Evolutionary conservation across 2,113 vertebrate species (phyloP).

Genomic region (Bufo bufo): DNA sequence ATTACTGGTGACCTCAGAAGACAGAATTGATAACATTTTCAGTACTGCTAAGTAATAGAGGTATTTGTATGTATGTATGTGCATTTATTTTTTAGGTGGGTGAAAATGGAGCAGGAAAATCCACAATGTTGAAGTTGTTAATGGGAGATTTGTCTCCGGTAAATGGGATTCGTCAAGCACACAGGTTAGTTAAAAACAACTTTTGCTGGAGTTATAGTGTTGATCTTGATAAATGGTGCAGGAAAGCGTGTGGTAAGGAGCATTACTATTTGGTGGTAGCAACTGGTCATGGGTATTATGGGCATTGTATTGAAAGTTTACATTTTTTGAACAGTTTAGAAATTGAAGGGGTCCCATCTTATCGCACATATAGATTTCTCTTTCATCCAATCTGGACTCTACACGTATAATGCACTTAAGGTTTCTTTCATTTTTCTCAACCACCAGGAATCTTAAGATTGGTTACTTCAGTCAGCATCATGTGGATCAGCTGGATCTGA

Average conservation of each 20-base stretch:
- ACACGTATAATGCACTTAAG: not conserved
- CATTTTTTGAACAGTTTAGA: too few relatives aligned
- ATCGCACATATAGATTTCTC: not conserved
- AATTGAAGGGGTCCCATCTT: too few relatives aligned
- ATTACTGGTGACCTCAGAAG: too few relatives aligned
- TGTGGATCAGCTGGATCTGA: slow-evolving; percentile 95
- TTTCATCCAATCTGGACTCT: not conserved
- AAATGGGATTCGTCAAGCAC: slow-evolving; percentile 85
- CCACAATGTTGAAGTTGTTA: slow-evolving; percentile 92
- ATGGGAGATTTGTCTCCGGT: slow-evolving; percentile 91
- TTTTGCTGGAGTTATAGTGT: not conserved
- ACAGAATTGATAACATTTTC: too few relatives aligned
- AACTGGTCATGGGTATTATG: too few relatives aligned
- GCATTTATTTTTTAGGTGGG: slow-evolving; percentile 80
- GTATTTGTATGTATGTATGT: not conserved
- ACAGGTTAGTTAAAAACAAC: slow-evolving; percentile 76
- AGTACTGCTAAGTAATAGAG: not conserved
- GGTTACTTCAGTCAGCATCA: slow-evolving; percentile 99
- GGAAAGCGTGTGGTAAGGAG: not conserved
- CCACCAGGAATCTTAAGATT: slow-evolving; percentile 90
- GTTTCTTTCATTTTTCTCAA: slow-evolving; percentile 5
- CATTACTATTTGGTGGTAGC: too few relatives aligned
- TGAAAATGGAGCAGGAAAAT: slow-evolving; percentile 95
- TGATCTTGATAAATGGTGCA: not conserved
- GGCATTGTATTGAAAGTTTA: too few relatives aligned